Evolutionary conservation across 1,140 invertebrate genomes (phyloP), one percentile per base, ranked within the genome.

Genomic region (Apis dorsata): DNA sequence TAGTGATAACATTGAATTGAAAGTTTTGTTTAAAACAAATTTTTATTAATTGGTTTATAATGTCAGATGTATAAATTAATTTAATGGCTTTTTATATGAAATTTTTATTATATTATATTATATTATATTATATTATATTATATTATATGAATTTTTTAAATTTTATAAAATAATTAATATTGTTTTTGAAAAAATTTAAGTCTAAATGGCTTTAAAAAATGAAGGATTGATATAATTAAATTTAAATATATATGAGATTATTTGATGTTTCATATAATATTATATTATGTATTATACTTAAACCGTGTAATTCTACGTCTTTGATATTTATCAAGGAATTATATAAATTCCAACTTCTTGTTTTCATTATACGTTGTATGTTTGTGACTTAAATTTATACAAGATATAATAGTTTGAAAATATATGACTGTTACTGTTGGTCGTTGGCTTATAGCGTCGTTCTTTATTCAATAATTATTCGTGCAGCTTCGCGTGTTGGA

Each of bases 401-500:
- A 19, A 53, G 28, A 24, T 19, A 24, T 55, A 72, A 55, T 19
- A 55, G 24, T 28, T 72, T 72, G 51, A 28, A 72, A 72, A 72
- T 72, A 72, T 72, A 72, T 28, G 70, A n/a, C 51, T 55, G 21
- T 4, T 10, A n/a, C 51, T 55, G 21, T 4, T 10, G 51, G 49
- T 19, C 17, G 51, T 13, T 44, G 51, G 51, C 21, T 72, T 55
- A 55, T n/a, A 51, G 17, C 4, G 51, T 55, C 70, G 51, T 72
- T 72, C 70, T 28, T 72, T 72, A 53, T 72, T 72, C 70, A 72
- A 72, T 72, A 72, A 72, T 72, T 72, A 72, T 72, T 55, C 70
- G 70, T 12, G 70, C 51, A 28, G 19, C 44, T 72, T 72, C 24
- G 70, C 70, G 70, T 72, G 70, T 55, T 51, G 24, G 70, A 72